These are phyloP conservation scores for Nannoperca australis DNA, from an alignment of 2,797 vertebrate genomes.

Conservation along the genomic window DNA sequence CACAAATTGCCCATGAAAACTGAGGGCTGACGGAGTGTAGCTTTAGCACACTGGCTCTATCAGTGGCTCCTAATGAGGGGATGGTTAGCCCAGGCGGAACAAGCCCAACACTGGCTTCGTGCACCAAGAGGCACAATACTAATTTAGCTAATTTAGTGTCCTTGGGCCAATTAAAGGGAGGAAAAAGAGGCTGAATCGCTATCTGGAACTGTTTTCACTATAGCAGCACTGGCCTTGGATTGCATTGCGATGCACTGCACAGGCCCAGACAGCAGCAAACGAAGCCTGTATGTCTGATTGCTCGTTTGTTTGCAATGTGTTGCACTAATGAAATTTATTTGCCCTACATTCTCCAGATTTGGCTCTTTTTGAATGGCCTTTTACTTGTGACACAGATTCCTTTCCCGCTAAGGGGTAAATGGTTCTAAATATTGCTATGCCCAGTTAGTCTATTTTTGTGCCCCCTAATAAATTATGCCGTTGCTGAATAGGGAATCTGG, in stretches of 20 bases:
- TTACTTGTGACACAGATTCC: constrained; percentile 74
- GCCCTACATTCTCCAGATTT: constrained; percentile 75
- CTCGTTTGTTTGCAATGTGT: constrained; percentile 79
- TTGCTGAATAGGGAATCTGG: constrained; percentile 36
- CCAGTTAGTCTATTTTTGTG: constrained; percentile 54
- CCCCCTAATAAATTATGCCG: constrained; percentile 48
- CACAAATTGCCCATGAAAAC: constrained; percentile 82
- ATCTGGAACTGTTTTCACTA: constrained; percentile 65
- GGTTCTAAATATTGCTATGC: constrained; percentile 59
- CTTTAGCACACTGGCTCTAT: constrained; percentile 64
- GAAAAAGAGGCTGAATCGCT: constrained; percentile 67
- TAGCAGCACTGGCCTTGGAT: constrained; percentile 52
- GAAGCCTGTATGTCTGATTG: constrained; percentile 71
- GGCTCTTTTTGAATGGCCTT: constrained; percentile 73
- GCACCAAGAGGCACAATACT: constrained; percentile 76
- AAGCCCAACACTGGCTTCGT: constrained; percentile 73
- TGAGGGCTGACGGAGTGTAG: constrained; percentile 59
- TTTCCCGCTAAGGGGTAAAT: constrained; percentile 67
- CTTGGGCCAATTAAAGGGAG: constrained; percentile 80
- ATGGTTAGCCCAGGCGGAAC: constrained; percentile 76
- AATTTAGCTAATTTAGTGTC: constrained; percentile 82
- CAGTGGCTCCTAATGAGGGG: constrained; percentile 79
- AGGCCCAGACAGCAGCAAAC: constrained; percentile 48
- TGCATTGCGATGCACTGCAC: constrained; percentile 28
- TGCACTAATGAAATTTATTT: constrained; percentile 81